Base-by-base conservation (phyloP, 2,888 invertebrate species). In the Perithous albicinctus region DNA sequence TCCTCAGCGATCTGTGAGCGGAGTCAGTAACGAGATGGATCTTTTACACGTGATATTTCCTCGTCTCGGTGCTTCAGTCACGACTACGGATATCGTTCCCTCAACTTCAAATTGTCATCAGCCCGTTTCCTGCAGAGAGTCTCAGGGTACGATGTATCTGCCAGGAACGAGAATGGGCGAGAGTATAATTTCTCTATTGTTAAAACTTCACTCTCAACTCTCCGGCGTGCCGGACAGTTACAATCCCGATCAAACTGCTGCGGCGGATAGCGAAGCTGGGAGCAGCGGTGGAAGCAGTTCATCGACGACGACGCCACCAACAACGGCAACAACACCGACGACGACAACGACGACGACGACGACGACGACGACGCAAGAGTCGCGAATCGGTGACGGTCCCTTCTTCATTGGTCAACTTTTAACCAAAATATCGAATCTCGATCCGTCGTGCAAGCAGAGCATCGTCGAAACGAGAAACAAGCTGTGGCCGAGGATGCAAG, bases 141-240 rank as follows among this genome's bases (percentile, higher is more conserved):
- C 88, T 41, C 90, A 91, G 83, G 87, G 89, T 35, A 82, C 88
- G 18, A 80, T 88, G 26, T 91, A 91, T 74, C 88, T 91, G 2
- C 89, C 90, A 63, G 87, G 95, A 43, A 94, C 96, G 12, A 94
- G 95, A 29, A 94, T 97, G 73, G 96, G 97, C 88, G 98, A 98
- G 92, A 98, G 98, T 81, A 97, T 99, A 84, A 95, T 99, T 86
- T 98, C 98, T 0, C 93, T 99, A 67, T 94, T 99, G 54, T 93
- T 99, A 70, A 98, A 97, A 91, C 94, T 98, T 12, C 98, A 99
- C 93, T 97, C 97, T 1, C 98, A 98, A 91, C 94, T 99, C 48
- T 96, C 97, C 0, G 97, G 97, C 0, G 93, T 95, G 10, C 95
- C 97, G 7, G 97, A 98, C 90, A 97, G 97, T 84, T 99, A 96